Percentiles rank a stretch among this genome's conserved stretches.
phyloP scores from a whole-genome alignment of 2,797 vertebrate species.

The Octomys mimax region DNA sequence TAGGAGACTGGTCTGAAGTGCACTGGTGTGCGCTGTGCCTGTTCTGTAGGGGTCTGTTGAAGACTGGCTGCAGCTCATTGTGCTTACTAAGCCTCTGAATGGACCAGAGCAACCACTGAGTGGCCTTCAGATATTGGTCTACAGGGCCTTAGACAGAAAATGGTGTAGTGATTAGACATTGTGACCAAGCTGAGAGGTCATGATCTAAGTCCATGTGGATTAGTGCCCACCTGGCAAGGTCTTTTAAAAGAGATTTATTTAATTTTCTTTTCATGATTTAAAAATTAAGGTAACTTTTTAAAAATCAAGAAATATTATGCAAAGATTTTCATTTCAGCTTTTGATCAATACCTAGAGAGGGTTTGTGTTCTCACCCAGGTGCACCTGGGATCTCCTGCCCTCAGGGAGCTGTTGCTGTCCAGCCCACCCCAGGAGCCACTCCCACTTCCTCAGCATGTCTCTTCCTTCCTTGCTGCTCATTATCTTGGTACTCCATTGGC shows the following conservation, averaged over 20 bases:
- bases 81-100: background rate
- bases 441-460: no score
- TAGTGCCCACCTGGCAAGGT: no score
- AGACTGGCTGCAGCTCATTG: background rate
- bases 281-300: background rate
- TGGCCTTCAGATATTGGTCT: background rate
- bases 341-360: background rate
- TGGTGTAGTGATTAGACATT: background rate
- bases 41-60: accelerated
- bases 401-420: background rate
- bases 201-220: background rate
- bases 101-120: background rate
- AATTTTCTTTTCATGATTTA: background rate
- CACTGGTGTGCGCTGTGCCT: no score
- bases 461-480: background rate
- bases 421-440: accelerated
- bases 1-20: accelerated
- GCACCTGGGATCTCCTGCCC: background rate
- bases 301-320: background rate
- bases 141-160: background rate
- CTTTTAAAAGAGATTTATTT: background rate
- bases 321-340: background rate
- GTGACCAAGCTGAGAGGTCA: background rate
- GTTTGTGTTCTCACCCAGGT: background rate
- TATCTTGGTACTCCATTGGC: background rate